Conservation (phyloP, 1,140 invertebrate genomes). For the Bombus pascuorum region DNA sequence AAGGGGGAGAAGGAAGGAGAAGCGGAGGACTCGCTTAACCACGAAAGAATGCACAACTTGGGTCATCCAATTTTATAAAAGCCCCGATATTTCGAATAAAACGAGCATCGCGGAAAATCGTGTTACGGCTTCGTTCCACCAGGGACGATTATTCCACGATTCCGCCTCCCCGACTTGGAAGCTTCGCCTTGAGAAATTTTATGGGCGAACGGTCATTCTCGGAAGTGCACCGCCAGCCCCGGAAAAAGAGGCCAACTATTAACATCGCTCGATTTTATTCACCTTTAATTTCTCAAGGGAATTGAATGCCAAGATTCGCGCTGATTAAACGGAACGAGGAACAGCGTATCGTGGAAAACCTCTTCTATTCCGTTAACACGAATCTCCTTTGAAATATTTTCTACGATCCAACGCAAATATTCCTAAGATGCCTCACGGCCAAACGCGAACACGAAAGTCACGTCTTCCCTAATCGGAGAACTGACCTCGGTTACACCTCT, state of each 20-base stretch:
- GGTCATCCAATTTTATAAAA: slow-evolving; percentile 49
- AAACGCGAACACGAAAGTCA: too few relatives aligned
- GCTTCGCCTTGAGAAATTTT: slow-evolving; percentile 21
- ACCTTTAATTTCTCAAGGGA: slow-evolving; percentile 34
- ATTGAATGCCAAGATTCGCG: slow-evolving; percentile 31
- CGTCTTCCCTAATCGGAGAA: too few relatives aligned
- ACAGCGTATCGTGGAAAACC: too few relatives aligned
- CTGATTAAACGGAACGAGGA: background rate
- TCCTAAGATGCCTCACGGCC: too few relatives aligned
- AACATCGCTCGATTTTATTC: slow-evolving; percentile 42
- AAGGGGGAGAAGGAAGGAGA: background rate
- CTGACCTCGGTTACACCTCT: background rate
- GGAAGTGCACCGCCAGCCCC: background rate
- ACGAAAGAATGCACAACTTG: background rate
- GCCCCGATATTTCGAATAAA: slow-evolving; percentile 42
- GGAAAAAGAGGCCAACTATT: slow-evolving; percentile 22
- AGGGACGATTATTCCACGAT: slow-evolving; percentile 37
- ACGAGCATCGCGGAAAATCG: slow-evolving; percentile 39
- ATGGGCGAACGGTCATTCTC: slow-evolving; percentile 14
- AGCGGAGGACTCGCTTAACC: too few relatives aligned
- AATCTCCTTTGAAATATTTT: background rate
- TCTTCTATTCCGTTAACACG: background rate
- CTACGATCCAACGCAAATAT: background rate
- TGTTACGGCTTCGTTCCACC: slow-evolving; percentile 12
- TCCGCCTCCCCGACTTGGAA: background rate